Evolutionary conservation across 2,113 vertebrate species (phyloP).

Genomic region (Salvelinus namaycush): DNA sequence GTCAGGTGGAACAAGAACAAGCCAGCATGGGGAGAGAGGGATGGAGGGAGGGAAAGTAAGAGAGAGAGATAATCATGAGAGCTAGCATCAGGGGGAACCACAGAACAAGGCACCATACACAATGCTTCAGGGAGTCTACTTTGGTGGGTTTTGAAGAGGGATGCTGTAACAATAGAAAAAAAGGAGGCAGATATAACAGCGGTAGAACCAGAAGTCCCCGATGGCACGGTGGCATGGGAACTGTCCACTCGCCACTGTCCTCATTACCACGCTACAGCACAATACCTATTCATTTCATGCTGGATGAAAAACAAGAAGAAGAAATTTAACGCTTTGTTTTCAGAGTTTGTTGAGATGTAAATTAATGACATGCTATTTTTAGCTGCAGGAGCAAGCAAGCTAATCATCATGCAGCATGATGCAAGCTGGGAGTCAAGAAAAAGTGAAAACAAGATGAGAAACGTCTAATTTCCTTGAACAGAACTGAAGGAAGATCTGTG

Average conservation of each 20-base stretch:
- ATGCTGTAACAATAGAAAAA: slow-evolving; percentile 36
- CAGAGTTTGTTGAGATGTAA: slow-evolving; percentile 55
- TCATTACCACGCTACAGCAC: slow-evolving; percentile 59
- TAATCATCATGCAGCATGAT: slow-evolving; percentile 49
- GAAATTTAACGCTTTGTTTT: slow-evolving; percentile 26
- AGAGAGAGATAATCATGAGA: neutral
- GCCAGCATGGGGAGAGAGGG: too few relatives aligned
- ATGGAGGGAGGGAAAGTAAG: neutral
- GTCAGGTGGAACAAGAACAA: too few relatives aligned
- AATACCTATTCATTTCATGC: slow-evolving; percentile 24
- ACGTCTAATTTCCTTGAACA: slow-evolving; percentile 60
- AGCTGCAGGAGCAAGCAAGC: slow-evolving; percentile 54
- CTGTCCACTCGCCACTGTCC: slow-evolving; percentile 44
- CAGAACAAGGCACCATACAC: neutral
- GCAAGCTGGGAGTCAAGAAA: slow-evolving; percentile 30
- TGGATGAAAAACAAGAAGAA: slow-evolving; percentile 3
- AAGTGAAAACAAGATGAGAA: slow-evolving; percentile 50
- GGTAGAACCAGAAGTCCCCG: slow-evolving; percentile 22
- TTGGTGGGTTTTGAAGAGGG: slow-evolving; percentile 34
- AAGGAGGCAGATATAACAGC: slow-evolving; percentile 16
- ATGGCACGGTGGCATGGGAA: slow-evolving; percentile 32
- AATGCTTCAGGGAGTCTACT: too few relatives aligned
- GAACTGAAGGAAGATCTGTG: slow-evolving; percentile 50
- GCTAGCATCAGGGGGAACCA: too few relatives aligned
- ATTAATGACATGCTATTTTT: slow-evolving; percentile 63